Evolutionary conservation across 2,113 vertebrate genomes (phyloP).

Genomic region (Percina caprodes): DNA sequence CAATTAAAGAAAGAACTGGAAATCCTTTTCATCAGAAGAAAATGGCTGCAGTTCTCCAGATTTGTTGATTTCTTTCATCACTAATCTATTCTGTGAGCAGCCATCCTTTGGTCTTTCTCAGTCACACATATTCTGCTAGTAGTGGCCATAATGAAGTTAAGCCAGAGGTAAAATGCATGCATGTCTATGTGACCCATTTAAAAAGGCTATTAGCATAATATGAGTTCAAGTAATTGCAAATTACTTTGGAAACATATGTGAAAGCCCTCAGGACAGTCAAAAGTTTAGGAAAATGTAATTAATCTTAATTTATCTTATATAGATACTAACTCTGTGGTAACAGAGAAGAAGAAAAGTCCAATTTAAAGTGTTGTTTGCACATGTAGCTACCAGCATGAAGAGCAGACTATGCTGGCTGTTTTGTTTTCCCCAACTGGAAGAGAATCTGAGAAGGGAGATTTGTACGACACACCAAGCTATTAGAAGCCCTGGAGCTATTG

Average conservation of each 20-base stretch:
- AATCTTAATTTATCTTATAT: conserved; percentile 81
- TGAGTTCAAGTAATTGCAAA: conserved; percentile 94
- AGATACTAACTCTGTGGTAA: not conserved
- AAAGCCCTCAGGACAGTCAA: conserved; percentile 91
- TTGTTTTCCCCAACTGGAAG: conserved; percentile 56
- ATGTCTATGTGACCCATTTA: conserved; percentile 90
- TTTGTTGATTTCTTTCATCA: conserved; percentile 12
- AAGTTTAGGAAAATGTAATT: conserved; percentile 88
- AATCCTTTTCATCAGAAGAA: conserved; percentile 6
- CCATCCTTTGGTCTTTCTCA: conserved; percentile 4
- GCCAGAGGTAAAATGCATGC: conserved; percentile 82
- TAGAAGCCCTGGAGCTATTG: conserved; percentile 75
- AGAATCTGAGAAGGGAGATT: conserved; percentile 72
- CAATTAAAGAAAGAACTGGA: conserved; percentile 47
- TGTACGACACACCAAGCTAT: conserved; percentile 69
- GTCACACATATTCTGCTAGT: conserved; percentile 18
- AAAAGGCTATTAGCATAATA: conserved; percentile 93
- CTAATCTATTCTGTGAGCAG: conserved; percentile 10
- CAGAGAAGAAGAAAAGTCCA: not conserved
- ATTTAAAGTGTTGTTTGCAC: conserved; percentile 1
- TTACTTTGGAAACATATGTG: conserved; percentile 92
- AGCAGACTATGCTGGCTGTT: conserved; percentile 47
- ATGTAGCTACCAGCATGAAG: conserved; percentile 20
- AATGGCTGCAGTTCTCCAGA: conserved; percentile 32
- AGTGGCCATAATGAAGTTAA: conserved; percentile 77